Evolutionary conservation across 2,888 invertebrate genomes (phyloP).

Genomic region (Drosophila differens): DNA sequence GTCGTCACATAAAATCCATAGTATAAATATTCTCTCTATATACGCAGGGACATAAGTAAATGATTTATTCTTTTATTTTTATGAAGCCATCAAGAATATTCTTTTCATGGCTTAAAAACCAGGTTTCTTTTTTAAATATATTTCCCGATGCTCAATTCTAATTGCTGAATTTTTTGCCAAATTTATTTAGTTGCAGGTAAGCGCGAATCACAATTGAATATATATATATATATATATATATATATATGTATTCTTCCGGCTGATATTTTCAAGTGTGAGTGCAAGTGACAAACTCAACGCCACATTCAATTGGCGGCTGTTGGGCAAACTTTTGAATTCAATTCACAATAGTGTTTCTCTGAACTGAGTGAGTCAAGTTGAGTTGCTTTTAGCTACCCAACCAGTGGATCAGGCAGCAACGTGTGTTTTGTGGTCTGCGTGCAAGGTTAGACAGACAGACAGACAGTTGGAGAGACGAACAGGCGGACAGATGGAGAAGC

Average conservation of each 20-base stretch:
- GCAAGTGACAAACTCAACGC: conserved; percentile 44
- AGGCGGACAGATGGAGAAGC: conserved; percentile 6
- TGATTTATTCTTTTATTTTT: no score
- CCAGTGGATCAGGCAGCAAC: not conserved
- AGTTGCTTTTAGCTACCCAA: not conserved
- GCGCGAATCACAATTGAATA: conserved; percentile 31
- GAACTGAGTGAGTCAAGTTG: conserved; percentile 1
- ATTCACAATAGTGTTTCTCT: conserved; percentile 2
- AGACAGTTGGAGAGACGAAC: conserved; percentile 1
- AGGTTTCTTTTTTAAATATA: not conserved
- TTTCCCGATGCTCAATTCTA: not conserved
- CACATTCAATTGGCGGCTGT: conserved; percentile 60
- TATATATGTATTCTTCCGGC: not conserved
- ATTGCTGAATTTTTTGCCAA: not conserved
- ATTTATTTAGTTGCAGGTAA: conserved; percentile 59
- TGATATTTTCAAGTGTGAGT: conserved; percentile 51
- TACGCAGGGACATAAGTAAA: no score
- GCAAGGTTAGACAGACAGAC: conserved; percentile 65
- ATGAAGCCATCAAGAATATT: not conserved
- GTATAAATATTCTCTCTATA: not conserved
- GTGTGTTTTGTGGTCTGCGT: conserved; percentile 12
- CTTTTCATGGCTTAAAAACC: not conserved
- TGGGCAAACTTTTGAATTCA: conserved; percentile 34
- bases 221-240: conserved; percentile 23
- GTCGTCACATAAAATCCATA: not conserved